Evolutionary conservation across 2,888 invertebrate species (phyloP).

Genomic region (Pheosia tremula): DNA sequence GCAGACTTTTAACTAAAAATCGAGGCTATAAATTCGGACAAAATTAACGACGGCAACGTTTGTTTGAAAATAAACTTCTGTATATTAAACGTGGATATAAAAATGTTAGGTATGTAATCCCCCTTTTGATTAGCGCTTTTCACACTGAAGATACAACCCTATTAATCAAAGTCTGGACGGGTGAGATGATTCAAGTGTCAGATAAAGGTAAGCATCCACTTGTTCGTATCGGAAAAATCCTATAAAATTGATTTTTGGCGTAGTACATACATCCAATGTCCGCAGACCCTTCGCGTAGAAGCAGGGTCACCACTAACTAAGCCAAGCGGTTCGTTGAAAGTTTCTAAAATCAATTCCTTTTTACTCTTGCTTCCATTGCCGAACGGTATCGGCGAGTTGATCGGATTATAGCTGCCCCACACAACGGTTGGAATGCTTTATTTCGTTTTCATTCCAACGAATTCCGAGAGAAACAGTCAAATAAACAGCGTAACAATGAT

Average conservation of each 20-base stretch:
- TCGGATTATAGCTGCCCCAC: slow-evolving; percentile 17
- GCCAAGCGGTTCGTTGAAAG: too few relatives aligned
- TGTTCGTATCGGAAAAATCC: neutral
- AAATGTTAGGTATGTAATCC: neutral
- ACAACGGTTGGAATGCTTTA: slow-evolving; percentile 20
- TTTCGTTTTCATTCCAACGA: slow-evolving; percentile 18
- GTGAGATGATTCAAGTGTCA: neutral
- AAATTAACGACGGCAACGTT: neutral
- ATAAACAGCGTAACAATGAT: neutral
- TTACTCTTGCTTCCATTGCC: slow-evolving; percentile 11
- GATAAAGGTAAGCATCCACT: neutral
- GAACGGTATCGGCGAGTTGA: neutral
- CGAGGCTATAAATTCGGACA: neutral
- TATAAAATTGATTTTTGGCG: too few relatives aligned
- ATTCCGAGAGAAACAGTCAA: slow-evolving; percentile 13
- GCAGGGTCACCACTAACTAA: too few relatives aligned
- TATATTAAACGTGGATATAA: neutral
- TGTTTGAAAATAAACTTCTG: neutral
- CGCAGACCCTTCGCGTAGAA: too few relatives aligned
- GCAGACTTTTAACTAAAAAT: neutral
- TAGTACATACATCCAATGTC: too few relatives aligned
- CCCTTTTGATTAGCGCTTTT: neutral
- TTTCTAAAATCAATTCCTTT: slow-evolving; percentile 6
- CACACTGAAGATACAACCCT: neutral
- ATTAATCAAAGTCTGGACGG: neutral